Base-by-base conservation (phyloP, 2,797 vertebrate species). In the Merluccius polli region DNA sequence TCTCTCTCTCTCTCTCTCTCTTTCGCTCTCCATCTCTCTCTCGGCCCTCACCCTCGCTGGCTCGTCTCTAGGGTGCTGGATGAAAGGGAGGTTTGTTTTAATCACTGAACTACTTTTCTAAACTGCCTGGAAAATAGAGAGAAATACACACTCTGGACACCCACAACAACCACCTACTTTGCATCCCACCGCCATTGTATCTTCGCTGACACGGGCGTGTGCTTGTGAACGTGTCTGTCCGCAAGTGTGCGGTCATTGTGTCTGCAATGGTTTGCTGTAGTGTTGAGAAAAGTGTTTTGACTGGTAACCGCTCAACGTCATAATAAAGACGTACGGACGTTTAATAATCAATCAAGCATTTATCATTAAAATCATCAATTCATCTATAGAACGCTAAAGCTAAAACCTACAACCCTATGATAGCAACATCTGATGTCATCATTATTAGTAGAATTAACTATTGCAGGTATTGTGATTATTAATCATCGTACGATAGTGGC, bases 81-180 rank as follows among this genome's bases (percentile, higher is more conserved):
- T 76, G 76, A 67, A 30, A 67, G 65, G 13, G 83, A 88, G 84
- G 85, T 84, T 90, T 86, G 82, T 85, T 92, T 90, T 93, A 93
- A 92, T 92, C 90, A 90, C 88, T 87, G 85, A 90, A 89, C 85
- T 88, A 81, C 87, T 91, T 89, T 88, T 88, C 81, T 18, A 88
- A 85, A 85, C 85, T 44, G 76, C 35, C 75, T 3, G 78, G 78
- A 87, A 84, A 89, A 79, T 52, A n/a, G n/a, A 52, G 18, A 81
- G 75, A 79, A 77, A 89, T 76, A 82, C 78, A 77, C 84, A 85
- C 82, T 86, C 87, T 76, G 87, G 82, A 89, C 84, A 78, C 82
- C 80, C 82, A 88, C 87, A 83, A 30, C 70, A 36, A 74, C 83
- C 81, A 81, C 86, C 21, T 6, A 5, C 21, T n/a, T 48, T 52